phyloP scores from a whole-genome alignment of 2,797 vertebrate species.

The Delichon dasypus region DNA sequence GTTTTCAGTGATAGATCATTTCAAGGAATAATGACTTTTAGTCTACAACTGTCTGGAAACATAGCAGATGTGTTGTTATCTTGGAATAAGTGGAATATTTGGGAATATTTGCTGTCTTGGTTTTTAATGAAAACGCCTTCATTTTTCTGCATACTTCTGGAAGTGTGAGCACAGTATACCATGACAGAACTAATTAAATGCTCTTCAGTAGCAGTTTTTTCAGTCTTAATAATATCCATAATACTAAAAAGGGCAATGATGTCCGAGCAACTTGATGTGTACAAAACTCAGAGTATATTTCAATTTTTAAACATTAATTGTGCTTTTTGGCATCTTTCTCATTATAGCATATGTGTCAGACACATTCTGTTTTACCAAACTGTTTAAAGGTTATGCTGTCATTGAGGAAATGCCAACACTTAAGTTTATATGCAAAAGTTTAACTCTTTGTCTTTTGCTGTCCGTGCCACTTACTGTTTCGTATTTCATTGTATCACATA shows the following conservation, averaged over 20 bases:
- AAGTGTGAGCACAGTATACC: not conserved
- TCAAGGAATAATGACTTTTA: not conserved
- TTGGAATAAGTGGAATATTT: not conserved
- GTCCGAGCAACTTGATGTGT: not conserved
- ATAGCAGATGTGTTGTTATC: not conserved
- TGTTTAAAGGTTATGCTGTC: conserved; percentile 44
- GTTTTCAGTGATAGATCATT: not conserved
- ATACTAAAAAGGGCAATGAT: not conserved
- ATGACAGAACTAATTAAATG: not conserved
- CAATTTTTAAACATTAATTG: conserved; percentile 1
- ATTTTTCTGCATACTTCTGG: not conserved
- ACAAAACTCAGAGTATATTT: not conserved
- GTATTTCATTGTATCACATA: not conserved
- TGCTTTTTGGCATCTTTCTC: conserved; percentile 17
- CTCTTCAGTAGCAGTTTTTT: not conserved
- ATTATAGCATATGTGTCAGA: not conserved
- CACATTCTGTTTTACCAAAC: not conserved
- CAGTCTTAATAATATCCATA: not conserved
- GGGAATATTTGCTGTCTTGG: not conserved
- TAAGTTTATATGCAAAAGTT: not conserved
- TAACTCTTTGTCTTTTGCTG: not conserved
- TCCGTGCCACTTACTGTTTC: not conserved
- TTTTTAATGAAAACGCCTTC: not conserved
- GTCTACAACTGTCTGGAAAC: not conserved
- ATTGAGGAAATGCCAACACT: conserved; percentile 38